A percentile compares a stretch with the other conserved stretches of the same genome.
Evolutionary conservation across 2,797 vertebrate species (phyloP).

Genomic region (Sphaeramia orbicularis): DNA sequence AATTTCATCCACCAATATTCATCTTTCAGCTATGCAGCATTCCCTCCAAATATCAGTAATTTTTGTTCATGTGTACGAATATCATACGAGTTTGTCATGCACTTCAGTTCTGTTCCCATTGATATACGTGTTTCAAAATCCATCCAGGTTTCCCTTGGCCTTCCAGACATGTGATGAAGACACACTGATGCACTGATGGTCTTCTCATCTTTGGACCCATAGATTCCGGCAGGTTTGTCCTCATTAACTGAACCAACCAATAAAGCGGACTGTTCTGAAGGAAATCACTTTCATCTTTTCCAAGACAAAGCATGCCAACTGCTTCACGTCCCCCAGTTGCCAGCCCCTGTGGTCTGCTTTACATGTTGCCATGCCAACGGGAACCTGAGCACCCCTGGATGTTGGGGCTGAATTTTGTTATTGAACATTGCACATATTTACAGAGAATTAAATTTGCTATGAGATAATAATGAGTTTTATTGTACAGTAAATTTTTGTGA

Average conservation of each 20-base stretch:
- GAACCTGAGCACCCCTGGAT: constrained; percentile 60
- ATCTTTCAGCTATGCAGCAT: too few relatives aligned
- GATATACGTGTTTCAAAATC: too few relatives aligned
- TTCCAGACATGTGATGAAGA: too few relatives aligned
- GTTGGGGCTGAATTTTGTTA: constrained; percentile 26
- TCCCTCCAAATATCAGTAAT: too few relatives aligned
- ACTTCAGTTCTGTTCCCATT: too few relatives aligned
- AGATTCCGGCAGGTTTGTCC: constrained; percentile 50
- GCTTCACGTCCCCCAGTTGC: constrained; percentile 7
- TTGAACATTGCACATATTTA: constrained; percentile 31
- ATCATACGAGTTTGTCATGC: too few relatives aligned
- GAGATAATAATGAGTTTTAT: too few relatives aligned
- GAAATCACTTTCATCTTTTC: constrained; percentile 29
- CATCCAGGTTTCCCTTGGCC: too few relatives aligned
- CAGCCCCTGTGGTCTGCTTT: constrained; percentile 55
- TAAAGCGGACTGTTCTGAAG: constrained; percentile 43
- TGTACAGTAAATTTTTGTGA: too few relatives aligned
- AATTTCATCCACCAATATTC: too few relatives aligned
- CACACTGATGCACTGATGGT: too few relatives aligned
- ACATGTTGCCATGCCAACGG: constrained; percentile 74
- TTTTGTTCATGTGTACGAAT: too few relatives aligned
- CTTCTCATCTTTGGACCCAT: constrained; percentile 23
- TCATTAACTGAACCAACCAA: constrained; percentile 63
- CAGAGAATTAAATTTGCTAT: not conserved
- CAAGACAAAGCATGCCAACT: constrained; percentile 52